A percentile compares a stretch with the other conserved stretches of the same genome.
These are phyloP conservation scores for Sebastes fasciatus DNA, from an alignment of 2,113 vertebrate species.

Conservation along the genomic window DNA sequence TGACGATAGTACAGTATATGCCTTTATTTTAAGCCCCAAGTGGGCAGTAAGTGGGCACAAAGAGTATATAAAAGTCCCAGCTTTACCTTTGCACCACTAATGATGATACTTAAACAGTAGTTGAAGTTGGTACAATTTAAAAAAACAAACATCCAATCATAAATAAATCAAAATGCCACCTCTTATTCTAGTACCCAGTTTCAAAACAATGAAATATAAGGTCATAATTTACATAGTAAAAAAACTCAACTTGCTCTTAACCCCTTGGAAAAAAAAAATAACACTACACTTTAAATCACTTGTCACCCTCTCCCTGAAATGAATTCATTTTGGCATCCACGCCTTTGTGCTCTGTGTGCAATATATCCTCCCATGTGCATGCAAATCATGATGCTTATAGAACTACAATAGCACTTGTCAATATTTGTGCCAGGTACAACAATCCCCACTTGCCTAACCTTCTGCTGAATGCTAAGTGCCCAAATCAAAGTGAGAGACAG, in stretches of 20 bases:
- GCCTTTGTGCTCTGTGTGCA: constrained; percentile 41
- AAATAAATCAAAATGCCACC: not conserved
- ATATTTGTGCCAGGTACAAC: constrained; percentile 74
- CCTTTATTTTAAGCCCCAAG: constrained; percentile 53
- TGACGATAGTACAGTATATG: constrained; percentile 28
- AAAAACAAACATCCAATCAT: not conserved
- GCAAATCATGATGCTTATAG: constrained; percentile 54
- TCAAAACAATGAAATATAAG: not conserved
- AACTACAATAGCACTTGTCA: constrained; percentile 70
- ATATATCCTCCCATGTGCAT: constrained; percentile 53
- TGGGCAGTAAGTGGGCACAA: constrained; percentile 13
- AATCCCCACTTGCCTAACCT: constrained; percentile 59
- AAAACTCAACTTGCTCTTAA: not conserved
- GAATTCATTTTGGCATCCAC: constrained; percentile 41
- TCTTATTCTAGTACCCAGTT: not conserved
- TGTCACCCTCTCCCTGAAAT: constrained; percentile 28
- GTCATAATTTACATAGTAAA: not conserved
- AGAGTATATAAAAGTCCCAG: not conserved
- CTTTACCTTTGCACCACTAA: constrained; percentile 22
- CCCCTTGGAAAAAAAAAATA: not conserved
- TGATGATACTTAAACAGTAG: not conserved
- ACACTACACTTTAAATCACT: constrained; percentile 27
- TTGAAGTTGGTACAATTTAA: not conserved
- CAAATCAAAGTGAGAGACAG: constrained; percentile 65
- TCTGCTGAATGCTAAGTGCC: constrained; percentile 71